phyloP scores from a whole-genome alignment of 2,888 invertebrate species.

The Miltochrista miniata region DNA sequence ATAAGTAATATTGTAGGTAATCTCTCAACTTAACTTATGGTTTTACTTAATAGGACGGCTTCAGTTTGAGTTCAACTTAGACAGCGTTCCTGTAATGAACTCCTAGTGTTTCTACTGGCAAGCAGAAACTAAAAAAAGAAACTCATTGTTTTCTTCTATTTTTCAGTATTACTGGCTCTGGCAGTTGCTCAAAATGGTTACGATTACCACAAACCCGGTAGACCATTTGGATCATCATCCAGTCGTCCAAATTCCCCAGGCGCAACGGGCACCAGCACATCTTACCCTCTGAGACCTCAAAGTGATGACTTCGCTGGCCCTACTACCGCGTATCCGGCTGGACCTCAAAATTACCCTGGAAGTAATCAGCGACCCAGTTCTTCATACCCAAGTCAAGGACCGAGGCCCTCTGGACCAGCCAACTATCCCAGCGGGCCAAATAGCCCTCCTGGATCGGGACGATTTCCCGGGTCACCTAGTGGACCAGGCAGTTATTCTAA shows the following conservation, averaged over 20 bases:
- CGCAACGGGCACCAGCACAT: slow-evolving; percentile 45
- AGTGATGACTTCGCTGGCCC: slow-evolving; percentile 42
- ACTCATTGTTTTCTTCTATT: slow-evolving; percentile 17
- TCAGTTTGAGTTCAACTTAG: no score
- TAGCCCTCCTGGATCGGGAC: neutral
- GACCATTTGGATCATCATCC: slow-evolving; percentile 77
- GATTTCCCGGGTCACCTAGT: slow-evolving; percentile 8
- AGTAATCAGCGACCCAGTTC: slow-evolving; percentile 33
- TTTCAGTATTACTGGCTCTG: slow-evolving; percentile 71
- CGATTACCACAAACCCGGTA: slow-evolving; percentile 88
- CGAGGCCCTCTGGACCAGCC: slow-evolving; percentile 18
- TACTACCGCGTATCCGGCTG: slow-evolving; percentile 57
- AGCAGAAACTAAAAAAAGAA: no score
- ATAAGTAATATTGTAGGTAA: no score
- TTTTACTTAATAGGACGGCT: no score
- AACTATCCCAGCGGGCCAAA: slow-evolving; percentile 27
- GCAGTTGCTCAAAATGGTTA: slow-evolving; percentile 87
- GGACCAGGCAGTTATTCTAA: slow-evolving; percentile 11
- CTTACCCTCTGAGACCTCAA: slow-evolving; percentile 50
- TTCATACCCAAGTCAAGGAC: slow-evolving; percentile 36
- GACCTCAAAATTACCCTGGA: slow-evolving; percentile 52
- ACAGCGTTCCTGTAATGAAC: no score
- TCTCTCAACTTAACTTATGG: no score
- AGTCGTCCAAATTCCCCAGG: slow-evolving; percentile 48
- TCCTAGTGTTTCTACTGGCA: no score